A percentile compares a stretch with the other conserved stretches of the same genome.
These are phyloP conservation scores for Psittacula echo DNA, from an alignment of 2,797 vertebrate species.

Conservation along the genomic window DNA sequence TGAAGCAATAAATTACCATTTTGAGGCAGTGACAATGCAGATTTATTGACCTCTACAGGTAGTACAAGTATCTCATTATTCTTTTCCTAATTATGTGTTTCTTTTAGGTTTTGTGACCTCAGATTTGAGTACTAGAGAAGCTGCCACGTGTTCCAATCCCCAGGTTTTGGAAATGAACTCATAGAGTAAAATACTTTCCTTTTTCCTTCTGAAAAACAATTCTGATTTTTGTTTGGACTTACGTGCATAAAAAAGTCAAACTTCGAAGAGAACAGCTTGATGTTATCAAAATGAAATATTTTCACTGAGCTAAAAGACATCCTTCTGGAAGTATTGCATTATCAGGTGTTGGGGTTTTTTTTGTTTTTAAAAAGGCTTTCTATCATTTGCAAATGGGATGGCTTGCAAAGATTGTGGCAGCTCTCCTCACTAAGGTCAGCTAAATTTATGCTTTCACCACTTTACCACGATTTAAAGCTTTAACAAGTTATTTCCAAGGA, in stretches of 20 bases:
- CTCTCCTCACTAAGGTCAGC: not conserved
- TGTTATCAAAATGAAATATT: not conserved
- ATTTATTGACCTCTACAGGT: not conserved
- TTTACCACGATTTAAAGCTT: not conserved
- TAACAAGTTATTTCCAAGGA: not conserved
- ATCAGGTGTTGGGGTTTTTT: not conserved
- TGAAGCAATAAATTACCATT: not conserved
- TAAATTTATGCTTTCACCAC: not conserved
- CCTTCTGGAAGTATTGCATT: not conserved
- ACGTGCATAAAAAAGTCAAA: not conserved
- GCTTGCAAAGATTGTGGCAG: not conserved
- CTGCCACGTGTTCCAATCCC: not conserved
- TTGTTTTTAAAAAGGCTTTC: not conserved
- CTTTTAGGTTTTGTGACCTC: not conserved
- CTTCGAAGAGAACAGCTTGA: not conserved
- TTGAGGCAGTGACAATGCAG: not conserved
- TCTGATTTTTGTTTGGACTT: not conserved
- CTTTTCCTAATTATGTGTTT: not conserved
- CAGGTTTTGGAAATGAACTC: not conserved
- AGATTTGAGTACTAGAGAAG: not conserved
- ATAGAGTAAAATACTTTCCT: not conserved
- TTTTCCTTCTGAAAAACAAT: not conserved
- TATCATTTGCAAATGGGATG: not conserved
- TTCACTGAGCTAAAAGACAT: not conserved
- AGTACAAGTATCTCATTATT: not conserved